Evolutionary conservation across 23 tunicate genomes (phyloP).

Genomic region (Ciona savignyi): DNA sequence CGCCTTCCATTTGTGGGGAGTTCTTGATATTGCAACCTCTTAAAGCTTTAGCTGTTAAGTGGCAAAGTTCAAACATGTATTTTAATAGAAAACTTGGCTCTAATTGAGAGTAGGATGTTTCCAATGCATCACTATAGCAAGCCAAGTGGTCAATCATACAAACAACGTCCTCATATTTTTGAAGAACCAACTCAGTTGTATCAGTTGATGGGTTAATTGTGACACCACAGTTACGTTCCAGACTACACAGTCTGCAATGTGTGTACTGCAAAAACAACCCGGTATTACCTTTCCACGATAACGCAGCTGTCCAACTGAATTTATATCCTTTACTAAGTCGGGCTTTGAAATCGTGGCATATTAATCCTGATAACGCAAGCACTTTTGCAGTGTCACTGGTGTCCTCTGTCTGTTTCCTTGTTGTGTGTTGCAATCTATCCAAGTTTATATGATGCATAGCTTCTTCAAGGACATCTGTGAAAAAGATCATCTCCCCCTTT

Average conservation of each 20-base stretch:
- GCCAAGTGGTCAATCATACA: neutral
- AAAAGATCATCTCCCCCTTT: constrained; percentile 37
- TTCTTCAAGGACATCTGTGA: constrained; percentile 55
- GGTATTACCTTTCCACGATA: neutral
- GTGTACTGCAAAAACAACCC: neutral
- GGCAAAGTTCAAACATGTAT: neutral
- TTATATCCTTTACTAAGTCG: neutral
- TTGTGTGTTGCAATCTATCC: constrained; percentile 49
- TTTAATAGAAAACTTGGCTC: neutral
- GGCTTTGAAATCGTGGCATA: neutral
- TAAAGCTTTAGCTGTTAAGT: neutral
- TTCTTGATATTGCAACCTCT: neutral
- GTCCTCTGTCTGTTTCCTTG: constrained; percentile 30
- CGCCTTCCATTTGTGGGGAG: neutral
- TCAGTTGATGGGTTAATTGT: neutral
- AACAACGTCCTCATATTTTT: neutral
- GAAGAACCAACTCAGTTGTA: neutral
- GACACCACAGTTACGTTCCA: neutral
- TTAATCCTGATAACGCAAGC: neutral
- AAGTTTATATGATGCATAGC: constrained; percentile 14
- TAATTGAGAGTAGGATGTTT: neutral
- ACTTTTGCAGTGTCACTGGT: constrained; percentile 8
- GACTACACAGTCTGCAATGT: neutral
- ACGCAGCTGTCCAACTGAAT: neutral
- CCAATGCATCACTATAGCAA: neutral